Evolutionary conservation across 1,140 invertebrate species (phyloP).

Genomic region (Thrips palmi): DNA sequence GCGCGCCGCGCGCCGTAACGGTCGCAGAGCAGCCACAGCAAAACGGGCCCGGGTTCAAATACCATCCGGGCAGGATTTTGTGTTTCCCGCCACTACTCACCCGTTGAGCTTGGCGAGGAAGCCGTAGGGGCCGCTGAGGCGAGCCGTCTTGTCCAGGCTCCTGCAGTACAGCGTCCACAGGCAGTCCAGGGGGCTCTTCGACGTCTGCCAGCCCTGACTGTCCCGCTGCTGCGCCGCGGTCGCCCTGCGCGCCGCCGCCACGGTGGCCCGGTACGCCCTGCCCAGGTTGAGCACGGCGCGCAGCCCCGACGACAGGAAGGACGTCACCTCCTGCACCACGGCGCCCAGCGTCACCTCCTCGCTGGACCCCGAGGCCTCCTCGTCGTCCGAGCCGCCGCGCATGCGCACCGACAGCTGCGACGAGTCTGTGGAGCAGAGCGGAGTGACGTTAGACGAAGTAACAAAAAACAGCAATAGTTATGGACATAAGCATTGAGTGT

Average conservation of each 20-base stretch:
- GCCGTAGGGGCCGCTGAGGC: slow-evolving; percentile 31
- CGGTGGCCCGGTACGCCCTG: slow-evolving; percentile 30
- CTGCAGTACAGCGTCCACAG: slow-evolving; percentile 39
- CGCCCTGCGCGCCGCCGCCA: slow-evolving; percentile 10
- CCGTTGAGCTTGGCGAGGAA: slow-evolving; percentile 39
- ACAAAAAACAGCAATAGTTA: too few species aligned
- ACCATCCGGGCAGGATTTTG: neutral
- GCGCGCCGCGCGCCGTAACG: neutral
- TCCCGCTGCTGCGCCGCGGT: slow-evolving; percentile 13
- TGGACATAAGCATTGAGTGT: too few species aligned
- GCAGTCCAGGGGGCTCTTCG: slow-evolving; percentile 31
- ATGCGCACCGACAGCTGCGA: too few species aligned
- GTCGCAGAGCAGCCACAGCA: neutral
- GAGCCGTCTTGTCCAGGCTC: slow-evolving; percentile 34
- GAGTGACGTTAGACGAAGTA: too few species aligned
- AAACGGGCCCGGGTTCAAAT: neutral
- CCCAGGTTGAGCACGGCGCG: slow-evolving; percentile 34
- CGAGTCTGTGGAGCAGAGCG: too few species aligned
- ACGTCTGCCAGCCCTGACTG: slow-evolving; percentile 2
- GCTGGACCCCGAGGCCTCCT: slow-evolving; percentile 5
- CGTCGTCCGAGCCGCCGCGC: slow-evolving; percentile 4
- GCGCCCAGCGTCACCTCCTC: slow-evolving; percentile 16
- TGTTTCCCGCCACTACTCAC: slow-evolving; percentile 19
- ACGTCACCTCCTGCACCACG: slow-evolving; percentile 27
- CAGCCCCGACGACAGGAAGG: slow-evolving; percentile 31